A percentile compares a stretch with the other conserved stretches of the same genome.
phyloP scores from a whole-genome alignment of 2,113 vertebrate species.

The Gasterosteus nipponicus region DNA sequence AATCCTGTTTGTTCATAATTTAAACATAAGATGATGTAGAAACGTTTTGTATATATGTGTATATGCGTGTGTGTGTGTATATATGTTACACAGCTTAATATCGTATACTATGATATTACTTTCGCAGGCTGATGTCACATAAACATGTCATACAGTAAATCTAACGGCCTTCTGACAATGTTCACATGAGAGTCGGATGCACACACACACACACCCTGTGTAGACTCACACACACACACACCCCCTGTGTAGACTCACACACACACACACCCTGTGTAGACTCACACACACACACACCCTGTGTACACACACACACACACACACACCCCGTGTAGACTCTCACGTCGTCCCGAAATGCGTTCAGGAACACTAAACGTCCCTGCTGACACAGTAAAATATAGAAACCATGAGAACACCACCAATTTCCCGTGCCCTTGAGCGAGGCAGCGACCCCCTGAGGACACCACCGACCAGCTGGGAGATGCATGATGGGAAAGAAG shows the following conservation, averaged over 20 bases:
- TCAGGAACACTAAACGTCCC: slow-evolving; percentile 26
- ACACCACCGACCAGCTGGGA: slow-evolving; percentile 29
- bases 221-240: background rate
- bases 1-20: too few relatives aligned
- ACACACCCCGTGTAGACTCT: slow-evolving; percentile 10
- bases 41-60: too few relatives aligned
- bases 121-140: too few relatives aligned
- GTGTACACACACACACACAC: background rate
- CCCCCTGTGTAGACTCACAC: background rate
- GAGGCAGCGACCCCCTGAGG: slow-evolving; percentile 40
- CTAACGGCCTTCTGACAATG: background rate
- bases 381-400: slow-evolving; percentile 59
- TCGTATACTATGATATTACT: too few relatives aligned
- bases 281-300: background rate
- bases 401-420: slow-evolving; percentile 60
- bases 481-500: slow-evolving; percentile 42
- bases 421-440: slow-evolving; percentile 60
- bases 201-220: background rate
- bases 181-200: background rate
- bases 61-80: too few relatives aligned
- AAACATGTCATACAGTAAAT: background rate
- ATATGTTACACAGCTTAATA: too few relatives aligned
- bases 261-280: too few relatives aligned
- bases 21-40: too few relatives aligned
- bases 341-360: slow-evolving; percentile 8